Evolutionary conservation across 2,113 vertebrate species (phyloP).

Genomic region (Amphiprion ocellaris): DNA sequence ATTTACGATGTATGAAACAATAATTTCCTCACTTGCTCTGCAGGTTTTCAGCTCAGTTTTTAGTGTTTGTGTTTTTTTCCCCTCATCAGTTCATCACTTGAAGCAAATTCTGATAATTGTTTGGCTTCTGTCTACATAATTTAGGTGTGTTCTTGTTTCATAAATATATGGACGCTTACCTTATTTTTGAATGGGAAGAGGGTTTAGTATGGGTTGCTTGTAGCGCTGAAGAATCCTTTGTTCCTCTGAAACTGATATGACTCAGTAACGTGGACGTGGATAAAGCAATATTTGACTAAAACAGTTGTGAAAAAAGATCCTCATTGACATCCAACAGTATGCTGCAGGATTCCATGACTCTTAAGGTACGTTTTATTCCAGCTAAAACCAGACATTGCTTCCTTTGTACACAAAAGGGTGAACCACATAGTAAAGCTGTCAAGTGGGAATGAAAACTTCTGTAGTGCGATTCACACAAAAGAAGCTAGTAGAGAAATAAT

Average conservation of each 20-base stretch:
- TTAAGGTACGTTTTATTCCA: background rate
- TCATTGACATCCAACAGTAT: background rate
- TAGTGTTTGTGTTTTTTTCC: slow-evolving; percentile 9
- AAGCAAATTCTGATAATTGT: slow-evolving; percentile 29
- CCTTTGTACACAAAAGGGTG: too few relatives aligned
- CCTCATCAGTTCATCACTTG: slow-evolving; percentile 8
- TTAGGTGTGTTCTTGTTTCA: slow-evolving; percentile 22
- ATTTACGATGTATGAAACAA: slow-evolving; percentile 18
- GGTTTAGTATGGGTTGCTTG: slow-evolving; percentile 3
- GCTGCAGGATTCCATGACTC: background rate
- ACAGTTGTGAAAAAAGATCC: background rate
- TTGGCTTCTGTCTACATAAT: slow-evolving; percentile 19
- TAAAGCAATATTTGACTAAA: background rate
- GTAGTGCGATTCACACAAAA: background rate
- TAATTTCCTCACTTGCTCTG: slow-evolving; percentile 29
- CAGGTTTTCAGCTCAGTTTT: slow-evolving; percentile 45
- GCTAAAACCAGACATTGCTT: too few relatives aligned
- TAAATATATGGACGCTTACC: slow-evolving; percentile 2
- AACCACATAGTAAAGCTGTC: background rate
- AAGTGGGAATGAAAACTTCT: background rate
- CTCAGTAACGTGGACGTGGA: slow-evolving; percentile 10
- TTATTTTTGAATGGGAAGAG: slow-evolving; percentile 14
- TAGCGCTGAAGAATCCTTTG: slow-evolving; percentile 3
- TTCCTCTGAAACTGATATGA: background rate
- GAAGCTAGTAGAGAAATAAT: slow-evolving; percentile 4